These are phyloP conservation scores for Phortica magna DNA, from an alignment of 2,888 invertebrate species.

Conservation along the genomic window DNA sequence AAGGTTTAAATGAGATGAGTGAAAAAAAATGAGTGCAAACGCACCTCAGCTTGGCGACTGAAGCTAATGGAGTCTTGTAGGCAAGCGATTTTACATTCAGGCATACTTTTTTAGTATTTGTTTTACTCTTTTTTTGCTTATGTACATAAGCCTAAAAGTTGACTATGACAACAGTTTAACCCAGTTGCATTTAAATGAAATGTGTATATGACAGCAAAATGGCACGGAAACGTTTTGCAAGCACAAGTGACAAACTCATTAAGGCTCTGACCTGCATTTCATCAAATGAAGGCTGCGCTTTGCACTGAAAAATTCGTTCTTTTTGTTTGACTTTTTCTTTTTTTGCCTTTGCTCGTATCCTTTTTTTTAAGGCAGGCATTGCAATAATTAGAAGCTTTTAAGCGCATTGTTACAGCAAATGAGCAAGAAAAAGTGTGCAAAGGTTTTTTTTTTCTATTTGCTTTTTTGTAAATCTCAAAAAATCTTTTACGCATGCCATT, in stretches of 20 bases:
- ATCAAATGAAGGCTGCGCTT: neutral
- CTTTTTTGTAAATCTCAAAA: neutral
- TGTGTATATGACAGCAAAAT: conserved; percentile 10
- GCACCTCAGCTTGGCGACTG: neutral
- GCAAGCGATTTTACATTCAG: conserved; percentile 19
- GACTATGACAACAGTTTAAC: conserved; percentile 26
- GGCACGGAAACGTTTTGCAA: conserved; percentile 13
- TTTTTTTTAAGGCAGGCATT: neutral
- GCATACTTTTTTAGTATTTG: neutral
- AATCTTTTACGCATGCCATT: neutral
- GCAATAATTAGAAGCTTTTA: neutral
- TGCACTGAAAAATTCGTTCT: neutral
- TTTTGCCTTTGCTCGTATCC: neutral
- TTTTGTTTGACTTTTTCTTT: conserved; percentile 1
- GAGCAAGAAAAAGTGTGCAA: neutral
- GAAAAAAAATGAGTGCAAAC: neutral
- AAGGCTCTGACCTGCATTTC: conserved; percentile 28
- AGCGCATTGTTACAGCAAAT: neutral
- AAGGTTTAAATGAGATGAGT: neutral
- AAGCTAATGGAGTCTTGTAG: conserved; percentile 32
- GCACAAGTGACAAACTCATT: conserved; percentile 29
- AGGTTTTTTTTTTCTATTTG: conserved; percentile 4
- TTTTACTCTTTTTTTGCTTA: neutral
- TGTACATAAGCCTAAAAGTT: conserved; percentile 22
- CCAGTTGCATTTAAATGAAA: conserved; percentile 29